Evolutionary conservation across 2,113 vertebrate species (phyloP).

Genomic region (Oryzias melastigma): DNA sequence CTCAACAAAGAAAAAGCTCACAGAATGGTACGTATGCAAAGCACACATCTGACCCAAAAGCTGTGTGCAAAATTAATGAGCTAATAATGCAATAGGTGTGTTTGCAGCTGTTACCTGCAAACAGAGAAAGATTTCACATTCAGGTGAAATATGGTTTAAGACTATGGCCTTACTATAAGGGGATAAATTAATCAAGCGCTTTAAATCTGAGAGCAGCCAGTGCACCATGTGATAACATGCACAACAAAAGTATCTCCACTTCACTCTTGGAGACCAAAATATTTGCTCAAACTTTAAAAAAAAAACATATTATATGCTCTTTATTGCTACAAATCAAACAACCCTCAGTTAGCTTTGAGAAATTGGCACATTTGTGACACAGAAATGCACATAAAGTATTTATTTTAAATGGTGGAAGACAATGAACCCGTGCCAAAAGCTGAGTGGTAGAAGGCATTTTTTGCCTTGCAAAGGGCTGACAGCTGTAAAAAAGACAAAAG

Average conservation of each 20-base stretch:
- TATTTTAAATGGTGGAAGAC: not conserved
- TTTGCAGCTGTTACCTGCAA: slow-evolving; percentile 64
- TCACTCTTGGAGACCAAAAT: slow-evolving; percentile 24
- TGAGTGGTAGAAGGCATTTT: slow-evolving; percentile 58
- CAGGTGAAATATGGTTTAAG: slow-evolving; percentile 42
- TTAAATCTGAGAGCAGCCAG: slow-evolving; percentile 29
- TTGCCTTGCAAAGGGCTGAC: slow-evolving; percentile 75
- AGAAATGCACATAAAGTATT: no score
- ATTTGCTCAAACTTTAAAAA: slow-evolving; percentile 11
- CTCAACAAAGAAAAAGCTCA: slow-evolving; percentile 41
- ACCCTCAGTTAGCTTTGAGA: no score
- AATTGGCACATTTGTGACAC: no score
- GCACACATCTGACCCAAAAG: slow-evolving; percentile 69
- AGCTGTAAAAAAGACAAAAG: slow-evolving; percentile 58
- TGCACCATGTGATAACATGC: not conserved
- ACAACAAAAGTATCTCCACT: slow-evolving; percentile 9
- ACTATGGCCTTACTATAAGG: slow-evolving; percentile 22
- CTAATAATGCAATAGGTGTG: slow-evolving; percentile 66
- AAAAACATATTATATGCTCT: not conserved
- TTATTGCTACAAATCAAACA: no score
- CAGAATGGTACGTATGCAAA: slow-evolving; percentile 48
- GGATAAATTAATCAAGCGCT: slow-evolving; percentile 29
- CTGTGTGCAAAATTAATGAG: slow-evolving; percentile 69
- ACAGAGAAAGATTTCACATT: slow-evolving; percentile 40
- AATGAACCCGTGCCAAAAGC: slow-evolving; percentile 58